Evolutionary conservation across 2,888 invertebrate species (phyloP), one percentile per base, ranked within the genome.

Genomic region (Diplazon laetatorius): DNA sequence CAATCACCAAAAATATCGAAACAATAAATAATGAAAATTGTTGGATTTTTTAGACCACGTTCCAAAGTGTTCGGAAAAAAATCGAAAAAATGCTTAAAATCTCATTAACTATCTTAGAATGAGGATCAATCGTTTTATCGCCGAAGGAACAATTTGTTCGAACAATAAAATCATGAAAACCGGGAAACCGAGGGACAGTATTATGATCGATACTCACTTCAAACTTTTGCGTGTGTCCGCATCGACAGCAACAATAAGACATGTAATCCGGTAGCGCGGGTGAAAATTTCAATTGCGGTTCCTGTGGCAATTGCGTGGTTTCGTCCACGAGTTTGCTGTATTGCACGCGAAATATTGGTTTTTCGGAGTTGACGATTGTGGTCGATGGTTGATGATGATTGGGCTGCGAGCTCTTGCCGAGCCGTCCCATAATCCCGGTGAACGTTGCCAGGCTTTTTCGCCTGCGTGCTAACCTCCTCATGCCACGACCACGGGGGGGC

Each of bases 241-340:
- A 93, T 85, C 93, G 93, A 86, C 92, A 92, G 89, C 93, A 93
- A 84, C 93, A 93, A 87, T 93, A 93, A 71, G 93, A 93, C 87
- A 93, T 90, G 87, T 93, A 93, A 85, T 93, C 93, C 82, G 93
- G 92, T 76, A 93, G 86, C 30, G 92, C 91, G 46, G 93, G 92
- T 90, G 92, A 91, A 83, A 92, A 92, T 87, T 91, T 91, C 62
- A 91, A 85, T 59, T 90, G 89, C 74, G 91, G 91, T 76, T 85
- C 87, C 55, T 88, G 85, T 80, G 87, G 88, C 76, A 81, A 84
- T 63, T 90, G 90, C 77, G 91, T 90, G 84, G 91, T 92, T 82
- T 93, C 93, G 88, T 94, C 93, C 82, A 93, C 92, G 82, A 93
- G 91, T 86, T 93, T 93, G 83, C 92, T 92, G 89, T 93, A 94